Conservation (phyloP, 2,113 vertebrate species). For the Panthera leo region DNA sequence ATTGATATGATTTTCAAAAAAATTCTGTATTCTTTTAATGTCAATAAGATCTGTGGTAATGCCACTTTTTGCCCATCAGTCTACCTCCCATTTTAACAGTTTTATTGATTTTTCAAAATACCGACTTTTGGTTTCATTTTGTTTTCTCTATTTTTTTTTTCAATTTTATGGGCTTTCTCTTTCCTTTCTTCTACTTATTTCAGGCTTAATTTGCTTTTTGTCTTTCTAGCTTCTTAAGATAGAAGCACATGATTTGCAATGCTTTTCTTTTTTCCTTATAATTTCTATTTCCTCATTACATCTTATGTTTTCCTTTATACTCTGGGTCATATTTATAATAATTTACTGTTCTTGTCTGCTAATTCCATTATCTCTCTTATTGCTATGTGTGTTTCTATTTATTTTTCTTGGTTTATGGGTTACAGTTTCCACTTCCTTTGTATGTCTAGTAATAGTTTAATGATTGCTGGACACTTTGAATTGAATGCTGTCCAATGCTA, state of each 20-base stretch:
- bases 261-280: background rate
- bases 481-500: background rate
- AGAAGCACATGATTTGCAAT: background rate
- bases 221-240: background rate
- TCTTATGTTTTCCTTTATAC: background rate
- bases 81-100: background rate
- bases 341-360: background rate
- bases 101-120: background rate
- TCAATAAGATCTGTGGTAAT: background rate
- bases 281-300: background rate
- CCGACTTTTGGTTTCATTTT: background rate
- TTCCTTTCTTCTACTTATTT: slow-evolving; percentile 1
- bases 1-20: background rate
- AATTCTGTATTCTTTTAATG: background rate
- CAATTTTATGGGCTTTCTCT: background rate
- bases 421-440: background rate
- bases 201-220: background rate
- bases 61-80: background rate
- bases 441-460: background rate
- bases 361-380: background rate
- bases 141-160: background rate
- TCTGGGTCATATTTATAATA: background rate
- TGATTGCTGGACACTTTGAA: background rate
- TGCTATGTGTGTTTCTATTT: background rate
- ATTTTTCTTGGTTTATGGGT: background rate